A percentile compares a stretch with the other conserved stretches of the same genome.
These are phyloP conservation scores for Acrocera orbiculus DNA, from an alignment of 2,888 invertebrate species.

Conservation along the genomic window DNA sequence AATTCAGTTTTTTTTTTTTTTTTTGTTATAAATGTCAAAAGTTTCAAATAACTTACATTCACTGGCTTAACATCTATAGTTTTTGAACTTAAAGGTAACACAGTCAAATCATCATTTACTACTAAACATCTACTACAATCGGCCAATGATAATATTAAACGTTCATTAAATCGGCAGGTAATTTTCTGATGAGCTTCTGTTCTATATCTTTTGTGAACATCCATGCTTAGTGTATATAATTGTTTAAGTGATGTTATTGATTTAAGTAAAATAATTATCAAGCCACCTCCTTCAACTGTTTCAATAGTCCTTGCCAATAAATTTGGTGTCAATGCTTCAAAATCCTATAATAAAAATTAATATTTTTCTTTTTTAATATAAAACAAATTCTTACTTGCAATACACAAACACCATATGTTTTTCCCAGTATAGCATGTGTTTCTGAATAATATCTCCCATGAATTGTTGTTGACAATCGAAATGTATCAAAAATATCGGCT, in stretches of 20 bases:
- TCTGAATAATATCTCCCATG: conserved; percentile 95
- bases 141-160: conserved; percentile 78
- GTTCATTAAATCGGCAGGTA: conserved; percentile 88
- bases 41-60: conserved; percentile 30
- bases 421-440: conserved; percentile 93
- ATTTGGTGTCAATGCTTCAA: conserved; percentile 96
- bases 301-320: conserved; percentile 90
- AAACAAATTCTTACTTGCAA: conserved; percentile 38
- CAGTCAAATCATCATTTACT: conserved; percentile 83
- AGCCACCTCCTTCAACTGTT: conserved; percentile 94
- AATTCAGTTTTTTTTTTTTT: too few species aligned
- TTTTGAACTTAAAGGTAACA: conserved; percentile 82
- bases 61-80: conserved; percentile 65
- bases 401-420: conserved; percentile 91
- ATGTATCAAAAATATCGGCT: conserved; percentile 92
- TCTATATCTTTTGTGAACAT: conserved; percentile 81
- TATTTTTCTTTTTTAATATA: not conserved
- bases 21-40: too few species aligned
- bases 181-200: conserved; percentile 89
- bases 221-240: conserved; percentile 93
- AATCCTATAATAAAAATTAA: conserved; percentile 40
- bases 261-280: conserved; percentile 74
- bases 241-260: conserved; percentile 78
- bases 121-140: conserved; percentile 78
- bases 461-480: conserved; percentile 89